A percentile compares a stretch with the other conserved stretches of the same genome.
Evolutionary conservation across 2,113 vertebrate species (phyloP).

Genomic region (Orycteropus afer): DNA sequence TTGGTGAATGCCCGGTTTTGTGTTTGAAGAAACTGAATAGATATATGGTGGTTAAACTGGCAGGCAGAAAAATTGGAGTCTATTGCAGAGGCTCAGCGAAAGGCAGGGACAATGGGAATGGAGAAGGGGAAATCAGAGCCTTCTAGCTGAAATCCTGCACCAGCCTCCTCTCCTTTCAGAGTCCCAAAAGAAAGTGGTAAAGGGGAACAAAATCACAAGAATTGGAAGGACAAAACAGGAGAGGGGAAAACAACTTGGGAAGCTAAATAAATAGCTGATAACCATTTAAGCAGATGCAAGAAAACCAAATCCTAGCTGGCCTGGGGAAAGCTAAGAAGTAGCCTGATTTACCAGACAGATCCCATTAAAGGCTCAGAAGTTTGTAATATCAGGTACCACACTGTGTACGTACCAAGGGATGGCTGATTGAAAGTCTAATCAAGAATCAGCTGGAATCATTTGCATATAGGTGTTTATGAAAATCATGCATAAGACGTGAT

Average conservation of each 20-base stretch:
- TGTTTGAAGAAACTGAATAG: background rate
- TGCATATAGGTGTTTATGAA: background rate
- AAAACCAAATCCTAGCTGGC: background rate
- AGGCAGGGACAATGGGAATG: background rate
- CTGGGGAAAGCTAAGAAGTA: background rate
- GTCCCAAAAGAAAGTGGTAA: background rate
- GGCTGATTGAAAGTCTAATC: background rate
- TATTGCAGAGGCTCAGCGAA: background rate
- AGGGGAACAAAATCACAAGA: background rate
- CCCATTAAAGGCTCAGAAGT: background rate
- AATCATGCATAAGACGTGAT: background rate
- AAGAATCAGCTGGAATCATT: background rate
- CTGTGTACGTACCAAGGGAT: background rate
- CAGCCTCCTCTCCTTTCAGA: background rate
- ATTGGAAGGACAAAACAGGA: background rate
- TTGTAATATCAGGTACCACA: background rate
- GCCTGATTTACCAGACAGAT: background rate
- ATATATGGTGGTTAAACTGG: background rate
- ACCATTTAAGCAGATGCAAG: background rate
- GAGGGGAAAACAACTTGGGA: background rate
- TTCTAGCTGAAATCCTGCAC: background rate
- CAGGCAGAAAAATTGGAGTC: background rate
- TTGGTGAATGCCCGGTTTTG: background rate
- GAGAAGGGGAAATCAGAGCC: background rate
- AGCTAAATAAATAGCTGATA: background rate